Percentiles rank a stretch among this genome's conserved stretches.
phyloP scores from a whole-genome alignment of 2,113 vertebrate genomes.

The Camarhynchus parvulus region DNA sequence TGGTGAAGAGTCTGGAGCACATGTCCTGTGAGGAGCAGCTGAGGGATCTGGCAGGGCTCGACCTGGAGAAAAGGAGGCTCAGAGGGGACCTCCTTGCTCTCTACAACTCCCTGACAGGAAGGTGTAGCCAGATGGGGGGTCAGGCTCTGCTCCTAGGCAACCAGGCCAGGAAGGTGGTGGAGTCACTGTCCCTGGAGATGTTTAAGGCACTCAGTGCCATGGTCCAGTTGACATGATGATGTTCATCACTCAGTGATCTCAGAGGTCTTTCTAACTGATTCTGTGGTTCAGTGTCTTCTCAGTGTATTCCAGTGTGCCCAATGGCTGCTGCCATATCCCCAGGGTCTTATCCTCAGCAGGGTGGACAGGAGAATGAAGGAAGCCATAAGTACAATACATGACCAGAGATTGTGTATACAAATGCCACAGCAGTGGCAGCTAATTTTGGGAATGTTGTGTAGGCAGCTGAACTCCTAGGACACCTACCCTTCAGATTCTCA shows the following conservation, averaged over 20 bases:
- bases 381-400: background rate
- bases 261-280: background rate
- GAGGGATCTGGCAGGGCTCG: fast-evolving
- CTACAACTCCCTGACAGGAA: background rate
- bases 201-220: background rate
- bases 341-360: background rate
- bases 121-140: background rate
- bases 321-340: background rate
- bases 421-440: background rate
- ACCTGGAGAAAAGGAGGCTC: background rate
- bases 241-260: background rate
- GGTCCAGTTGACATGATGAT: background rate
- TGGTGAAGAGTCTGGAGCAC: background rate
- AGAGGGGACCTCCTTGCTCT: background rate
- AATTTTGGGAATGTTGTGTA: background rate
- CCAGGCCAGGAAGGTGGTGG: background rate
- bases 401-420: background rate
- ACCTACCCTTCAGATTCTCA: background rate
- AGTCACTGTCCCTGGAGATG: background rate
- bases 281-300: background rate
- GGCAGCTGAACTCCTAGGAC: background rate
- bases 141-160: background rate
- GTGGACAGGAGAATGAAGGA: background rate
- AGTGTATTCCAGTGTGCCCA: background rate
- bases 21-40: background rate